Conservation (phyloP, 2,888 invertebrate genomes). For the Proisotoma minuta region DNA sequence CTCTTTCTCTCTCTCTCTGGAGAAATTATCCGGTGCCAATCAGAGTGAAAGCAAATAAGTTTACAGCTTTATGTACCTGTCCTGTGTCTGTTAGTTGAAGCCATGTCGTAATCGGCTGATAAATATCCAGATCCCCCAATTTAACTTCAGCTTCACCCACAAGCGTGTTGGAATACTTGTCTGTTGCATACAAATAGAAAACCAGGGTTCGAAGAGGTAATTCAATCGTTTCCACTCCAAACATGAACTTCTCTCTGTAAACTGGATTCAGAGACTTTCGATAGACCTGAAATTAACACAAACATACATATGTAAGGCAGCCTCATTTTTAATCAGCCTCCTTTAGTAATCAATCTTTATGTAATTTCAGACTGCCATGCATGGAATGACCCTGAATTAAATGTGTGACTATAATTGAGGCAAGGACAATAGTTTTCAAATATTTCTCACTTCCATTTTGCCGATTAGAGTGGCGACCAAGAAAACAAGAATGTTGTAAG, state of each 20-base stretch:
- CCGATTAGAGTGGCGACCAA: no score
- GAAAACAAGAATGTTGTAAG: no score
- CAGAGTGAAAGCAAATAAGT: neutral
- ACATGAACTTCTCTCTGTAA: constrained; percentile 72
- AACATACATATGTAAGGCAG: neutral
- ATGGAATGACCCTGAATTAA: no score
- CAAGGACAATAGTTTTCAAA: no score
- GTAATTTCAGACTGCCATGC: no score
- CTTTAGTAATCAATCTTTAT: no score
- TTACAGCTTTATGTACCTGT: constrained; percentile 53
- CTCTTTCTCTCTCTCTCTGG: neutral
- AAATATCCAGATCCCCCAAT: constrained; percentile 60
- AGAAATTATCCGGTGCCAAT: constrained; percentile 5
- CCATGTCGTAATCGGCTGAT: constrained; percentile 66
- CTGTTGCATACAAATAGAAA: constrained; percentile 65
- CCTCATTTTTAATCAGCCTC: no score
- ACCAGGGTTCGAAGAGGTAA: constrained; percentile 59
- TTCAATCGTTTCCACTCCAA: constrained; percentile 59
- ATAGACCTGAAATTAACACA: constrained; percentile 55
- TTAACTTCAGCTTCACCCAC: constrained; percentile 66
- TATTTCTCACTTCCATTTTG: no score
- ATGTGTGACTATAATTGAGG: no score
- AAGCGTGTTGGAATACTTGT: constrained; percentile 61
- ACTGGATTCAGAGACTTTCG: constrained; percentile 65
- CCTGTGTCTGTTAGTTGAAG: constrained; percentile 69